phyloP scores from a whole-genome alignment of 1,140 invertebrate genomes.

The Tenebrio molitor region DNA sequence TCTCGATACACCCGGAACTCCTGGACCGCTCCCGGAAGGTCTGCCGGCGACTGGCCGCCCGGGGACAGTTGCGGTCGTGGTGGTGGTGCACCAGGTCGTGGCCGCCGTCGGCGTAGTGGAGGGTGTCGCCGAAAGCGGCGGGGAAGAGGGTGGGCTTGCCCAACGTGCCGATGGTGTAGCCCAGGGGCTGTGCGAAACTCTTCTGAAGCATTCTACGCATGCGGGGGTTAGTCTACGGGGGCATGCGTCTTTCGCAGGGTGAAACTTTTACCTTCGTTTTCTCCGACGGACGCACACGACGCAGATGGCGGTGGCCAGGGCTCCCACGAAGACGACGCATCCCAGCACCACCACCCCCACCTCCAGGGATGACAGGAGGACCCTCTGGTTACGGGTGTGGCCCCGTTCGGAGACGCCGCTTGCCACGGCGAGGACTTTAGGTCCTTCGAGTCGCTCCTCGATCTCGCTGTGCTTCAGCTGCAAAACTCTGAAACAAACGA shows the following conservation, averaged over 20 bases:
- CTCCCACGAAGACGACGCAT: slow-evolving; percentile 83
- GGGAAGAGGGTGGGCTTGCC: slow-evolving; percentile 61
- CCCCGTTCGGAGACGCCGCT: slow-evolving; percentile 63
- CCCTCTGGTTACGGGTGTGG: slow-evolving; percentile 67
- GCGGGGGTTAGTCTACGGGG: too few species aligned
- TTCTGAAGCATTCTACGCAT: slow-evolving; percentile 58
- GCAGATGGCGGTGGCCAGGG: slow-evolving; percentile 82
- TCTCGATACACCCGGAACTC: slow-evolving; percentile 69
- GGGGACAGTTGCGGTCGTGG: slow-evolving; percentile 60
- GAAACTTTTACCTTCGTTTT: slow-evolving; percentile 69
- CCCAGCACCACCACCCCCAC: slow-evolving; percentile 83
- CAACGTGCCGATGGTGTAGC: slow-evolving; percentile 58
- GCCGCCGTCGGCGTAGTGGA: slow-evolving; percentile 60
- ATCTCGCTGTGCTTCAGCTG: slow-evolving; percentile 73
- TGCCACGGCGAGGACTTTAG: slow-evolving; percentile 72
- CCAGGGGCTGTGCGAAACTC: slow-evolving; percentile 58
- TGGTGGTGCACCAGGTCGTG: slow-evolving; percentile 52
- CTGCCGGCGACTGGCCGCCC: slow-evolving; percentile 47
- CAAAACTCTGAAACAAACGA: slow-evolving; percentile 69
- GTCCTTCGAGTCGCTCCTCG: slow-evolving; percentile 71
- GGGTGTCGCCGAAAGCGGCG: slow-evolving; percentile 55
- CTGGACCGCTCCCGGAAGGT: slow-evolving; percentile 55
- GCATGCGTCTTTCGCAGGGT: too few species aligned
- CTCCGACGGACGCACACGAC: slow-evolving; percentile 78
- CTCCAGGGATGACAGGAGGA: slow-evolving; percentile 80